Percentiles rank a stretch among this genome's conserved stretches.
These are phyloP conservation scores for Pheosia gnoma DNA, from an alignment of 2,888 invertebrate genomes.

Conservation along the genomic window DNA sequence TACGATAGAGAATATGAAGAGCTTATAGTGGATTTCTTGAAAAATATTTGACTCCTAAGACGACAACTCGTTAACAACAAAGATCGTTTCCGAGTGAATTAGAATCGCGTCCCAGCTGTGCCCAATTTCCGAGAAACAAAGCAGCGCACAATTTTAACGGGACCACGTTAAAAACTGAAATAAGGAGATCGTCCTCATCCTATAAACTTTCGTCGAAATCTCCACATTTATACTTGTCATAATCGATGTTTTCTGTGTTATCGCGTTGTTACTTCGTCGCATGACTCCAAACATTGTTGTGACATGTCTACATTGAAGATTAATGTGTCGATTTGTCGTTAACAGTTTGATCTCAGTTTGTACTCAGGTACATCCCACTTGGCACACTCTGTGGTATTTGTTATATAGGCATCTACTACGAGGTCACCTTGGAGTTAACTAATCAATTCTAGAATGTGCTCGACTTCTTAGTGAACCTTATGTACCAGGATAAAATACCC, in stretches of 20 bases:
- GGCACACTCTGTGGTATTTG: slow-evolving; percentile 79
- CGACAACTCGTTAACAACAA: no score
- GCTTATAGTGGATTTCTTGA: no score
- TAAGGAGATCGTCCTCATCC: slow-evolving; percentile 65
- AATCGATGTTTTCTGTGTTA: slow-evolving; percentile 76
- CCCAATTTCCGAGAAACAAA: slow-evolving; percentile 21
- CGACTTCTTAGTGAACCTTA: slow-evolving; percentile 46
- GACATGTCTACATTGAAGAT: slow-evolving; percentile 67
- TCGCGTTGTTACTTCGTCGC: slow-evolving; percentile 79
- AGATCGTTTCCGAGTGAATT: no score
- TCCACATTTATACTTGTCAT: slow-evolving; percentile 60
- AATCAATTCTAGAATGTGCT: slow-evolving; percentile 43
- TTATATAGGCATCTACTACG: slow-evolving; percentile 56
- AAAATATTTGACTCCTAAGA: no score
- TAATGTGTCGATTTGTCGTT: slow-evolving; percentile 64
- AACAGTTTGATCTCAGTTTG: slow-evolving; percentile 61
- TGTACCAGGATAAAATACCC: slow-evolving; percentile 39
- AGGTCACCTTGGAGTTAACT: slow-evolving; percentile 50
- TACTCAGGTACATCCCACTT: slow-evolving; percentile 79
- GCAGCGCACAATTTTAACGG: slow-evolving; percentile 33
- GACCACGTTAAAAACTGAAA: slow-evolving; percentile 41
- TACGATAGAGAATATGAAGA: no score
- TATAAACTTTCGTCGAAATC: slow-evolving; percentile 60
- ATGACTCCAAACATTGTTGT: slow-evolving; percentile 78
- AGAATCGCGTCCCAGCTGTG: no score